Conservation (phyloP, 2,113 vertebrate species). For the Pseudonaja textilis region DNA sequence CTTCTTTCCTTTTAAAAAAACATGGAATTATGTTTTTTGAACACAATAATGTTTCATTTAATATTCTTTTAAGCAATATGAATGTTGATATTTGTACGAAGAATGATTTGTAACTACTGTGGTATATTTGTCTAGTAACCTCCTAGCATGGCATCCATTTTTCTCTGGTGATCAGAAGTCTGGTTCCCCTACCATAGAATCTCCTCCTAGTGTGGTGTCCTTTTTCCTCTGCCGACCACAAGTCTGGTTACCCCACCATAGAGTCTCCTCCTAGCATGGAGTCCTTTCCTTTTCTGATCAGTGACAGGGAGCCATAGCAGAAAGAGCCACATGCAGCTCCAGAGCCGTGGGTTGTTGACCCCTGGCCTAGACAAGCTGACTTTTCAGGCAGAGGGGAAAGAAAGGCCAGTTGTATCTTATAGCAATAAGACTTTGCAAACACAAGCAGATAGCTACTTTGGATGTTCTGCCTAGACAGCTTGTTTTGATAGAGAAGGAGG, state of each 20-base stretch:
- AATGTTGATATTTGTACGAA: neutral
- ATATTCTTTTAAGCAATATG: neutral
- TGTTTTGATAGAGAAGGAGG: neutral
- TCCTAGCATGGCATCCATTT: too few species aligned
- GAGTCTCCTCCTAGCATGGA: too few species aligned
- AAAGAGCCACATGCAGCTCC: too few species aligned
- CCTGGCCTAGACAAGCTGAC: neutral
- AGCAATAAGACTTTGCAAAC: neutral
- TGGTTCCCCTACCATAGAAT: too few species aligned
- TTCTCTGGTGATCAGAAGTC: too few species aligned
- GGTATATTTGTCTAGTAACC: neutral
- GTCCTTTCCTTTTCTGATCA: too few species aligned
- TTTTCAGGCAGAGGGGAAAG: neutral
- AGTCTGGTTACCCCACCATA: too few species aligned
- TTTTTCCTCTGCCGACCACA: too few species aligned
- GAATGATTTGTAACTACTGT: neutral
- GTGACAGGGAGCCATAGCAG: too few species aligned
- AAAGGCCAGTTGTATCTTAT: neutral
- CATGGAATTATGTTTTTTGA: neutral
- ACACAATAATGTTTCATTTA: neutral
- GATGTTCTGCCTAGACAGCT: neutral
- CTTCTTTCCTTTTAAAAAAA: neutral
- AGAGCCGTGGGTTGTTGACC: too few species aligned
- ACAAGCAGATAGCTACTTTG: neutral
- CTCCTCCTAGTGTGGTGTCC: too few species aligned